These are phyloP conservation scores for Mycteria americana DNA, from an alignment of 2,797 vertebrate genomes.

Conservation along the genomic window DNA sequence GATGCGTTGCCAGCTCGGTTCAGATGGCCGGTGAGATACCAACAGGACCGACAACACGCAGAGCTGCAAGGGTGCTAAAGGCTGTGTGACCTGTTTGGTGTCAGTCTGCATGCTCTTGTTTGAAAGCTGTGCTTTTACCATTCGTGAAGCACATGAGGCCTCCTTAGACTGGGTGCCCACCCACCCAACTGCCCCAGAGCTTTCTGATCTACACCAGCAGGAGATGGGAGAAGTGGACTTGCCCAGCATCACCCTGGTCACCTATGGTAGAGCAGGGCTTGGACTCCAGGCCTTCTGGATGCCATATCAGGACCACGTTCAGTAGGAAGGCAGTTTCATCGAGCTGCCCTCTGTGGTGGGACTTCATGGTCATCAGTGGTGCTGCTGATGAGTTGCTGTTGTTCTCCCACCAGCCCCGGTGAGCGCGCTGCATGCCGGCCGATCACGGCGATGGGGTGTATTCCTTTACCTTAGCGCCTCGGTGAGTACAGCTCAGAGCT, in stretches of 20 bases:
- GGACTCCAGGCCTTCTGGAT: neutral
- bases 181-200: neutral
- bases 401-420: neutral
- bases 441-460: fast-evolving
- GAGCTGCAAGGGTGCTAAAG: fast-evolving
- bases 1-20: fast-evolving
- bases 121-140: neutral
- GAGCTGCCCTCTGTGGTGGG: neutral
- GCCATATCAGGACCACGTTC: neutral
- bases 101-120: neutral
- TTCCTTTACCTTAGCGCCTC: neutral
- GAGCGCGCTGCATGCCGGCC: neutral
- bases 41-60: fast-evolving
- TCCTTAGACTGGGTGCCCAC: neutral
- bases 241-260: neutral
- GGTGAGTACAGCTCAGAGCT: neutral
- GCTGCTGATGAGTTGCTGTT: neutral
- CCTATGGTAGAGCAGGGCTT: neutral
- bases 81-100: neutral
- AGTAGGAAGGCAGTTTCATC: neutral
- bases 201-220: neutral
- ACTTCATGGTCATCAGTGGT: neutral
- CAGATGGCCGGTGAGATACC: neutral
- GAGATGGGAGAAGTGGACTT: neutral
- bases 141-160: neutral